phyloP scores from a whole-genome alignment of 2,797 vertebrate species.

The Fratercula arctica region DNA sequence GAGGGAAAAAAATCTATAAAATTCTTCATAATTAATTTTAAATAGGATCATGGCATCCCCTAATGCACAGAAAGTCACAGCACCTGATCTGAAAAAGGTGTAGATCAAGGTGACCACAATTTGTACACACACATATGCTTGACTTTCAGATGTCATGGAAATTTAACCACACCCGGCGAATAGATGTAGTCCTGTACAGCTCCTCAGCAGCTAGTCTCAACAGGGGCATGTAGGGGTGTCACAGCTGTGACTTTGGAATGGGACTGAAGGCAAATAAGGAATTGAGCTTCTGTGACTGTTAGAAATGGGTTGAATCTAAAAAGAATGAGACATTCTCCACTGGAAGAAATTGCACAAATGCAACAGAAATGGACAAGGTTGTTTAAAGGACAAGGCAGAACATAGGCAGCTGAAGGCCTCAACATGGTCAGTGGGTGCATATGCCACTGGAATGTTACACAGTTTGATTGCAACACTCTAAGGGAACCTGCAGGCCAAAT shows the following conservation, averaged over 20 bases:
- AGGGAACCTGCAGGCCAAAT: background rate
- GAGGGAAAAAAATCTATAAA: background rate
- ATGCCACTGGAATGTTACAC: background rate
- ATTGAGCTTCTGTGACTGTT: background rate
- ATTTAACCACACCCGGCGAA: background rate
- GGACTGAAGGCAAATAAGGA: background rate
- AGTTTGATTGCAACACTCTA: background rate
- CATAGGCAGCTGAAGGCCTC: background rate
- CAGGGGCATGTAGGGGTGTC: no score
- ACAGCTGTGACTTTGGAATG: background rate
- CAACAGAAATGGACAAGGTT: background rate
- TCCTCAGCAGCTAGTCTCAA: background rate
- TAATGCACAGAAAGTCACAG: background rate
- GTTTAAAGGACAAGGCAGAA: background rate
- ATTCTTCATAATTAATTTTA: background rate
- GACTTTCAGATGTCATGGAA: background rate
- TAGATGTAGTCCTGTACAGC: background rate
- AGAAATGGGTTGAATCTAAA: background rate
- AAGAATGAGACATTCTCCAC: background rate
- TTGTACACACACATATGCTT: background rate
- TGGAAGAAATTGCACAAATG: background rate
- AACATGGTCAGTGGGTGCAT: accelerated
- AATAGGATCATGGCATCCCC: background rate
- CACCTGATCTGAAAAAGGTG: background rate
- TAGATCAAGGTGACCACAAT: background rate